A percentile compares a stretch with the other conserved stretches of the same genome.
Conservation (phyloP, 2,888 invertebrate genomes). For the Mactromeris polynyma region DNA sequence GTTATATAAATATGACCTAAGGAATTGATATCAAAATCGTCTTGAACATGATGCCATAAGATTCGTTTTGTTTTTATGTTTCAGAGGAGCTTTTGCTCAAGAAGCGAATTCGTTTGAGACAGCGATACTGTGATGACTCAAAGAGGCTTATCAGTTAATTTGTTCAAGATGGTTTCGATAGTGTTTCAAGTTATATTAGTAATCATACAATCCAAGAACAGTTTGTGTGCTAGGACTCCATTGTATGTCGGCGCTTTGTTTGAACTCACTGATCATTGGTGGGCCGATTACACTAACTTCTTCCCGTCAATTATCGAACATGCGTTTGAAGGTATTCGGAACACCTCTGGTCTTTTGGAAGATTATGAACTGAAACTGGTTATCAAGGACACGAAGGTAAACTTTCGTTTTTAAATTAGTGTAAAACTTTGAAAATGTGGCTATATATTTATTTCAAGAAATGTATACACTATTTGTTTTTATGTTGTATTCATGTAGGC, state of each 20-base stretch:
- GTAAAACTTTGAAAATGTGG: too few species aligned
- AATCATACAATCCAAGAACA: background rate
- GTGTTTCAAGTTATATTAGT: background rate
- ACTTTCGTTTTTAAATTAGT: background rate
- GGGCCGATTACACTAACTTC: constrained; percentile 52
- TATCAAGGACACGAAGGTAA: constrained; percentile 68
- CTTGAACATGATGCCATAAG: too few species aligned
- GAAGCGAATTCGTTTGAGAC: too few species aligned
- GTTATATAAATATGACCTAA: too few species aligned
- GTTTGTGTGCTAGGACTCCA: constrained; percentile 3
- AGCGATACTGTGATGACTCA: background rate
- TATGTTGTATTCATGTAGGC: too few species aligned
- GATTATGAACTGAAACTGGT: constrained; percentile 64
- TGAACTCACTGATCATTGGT: constrained; percentile 54
- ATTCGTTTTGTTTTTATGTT: too few species aligned
- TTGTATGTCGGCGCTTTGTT: constrained; percentile 61
- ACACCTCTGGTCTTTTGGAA: constrained; percentile 64
- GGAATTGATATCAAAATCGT: too few species aligned
- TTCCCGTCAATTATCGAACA: constrained; percentile 55
- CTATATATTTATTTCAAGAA: too few species aligned
- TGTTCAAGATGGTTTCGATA: background rate
- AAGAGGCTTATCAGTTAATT: background rate
- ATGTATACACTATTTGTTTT: too few species aligned
- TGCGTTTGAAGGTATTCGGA: constrained; percentile 66
- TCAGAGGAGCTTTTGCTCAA: too few species aligned